A percentile compares a stretch with the other conserved stretches of the same genome.
Conservation (phyloP, 2,113 vertebrate genomes). For the Antechinus flavipes region DNA sequence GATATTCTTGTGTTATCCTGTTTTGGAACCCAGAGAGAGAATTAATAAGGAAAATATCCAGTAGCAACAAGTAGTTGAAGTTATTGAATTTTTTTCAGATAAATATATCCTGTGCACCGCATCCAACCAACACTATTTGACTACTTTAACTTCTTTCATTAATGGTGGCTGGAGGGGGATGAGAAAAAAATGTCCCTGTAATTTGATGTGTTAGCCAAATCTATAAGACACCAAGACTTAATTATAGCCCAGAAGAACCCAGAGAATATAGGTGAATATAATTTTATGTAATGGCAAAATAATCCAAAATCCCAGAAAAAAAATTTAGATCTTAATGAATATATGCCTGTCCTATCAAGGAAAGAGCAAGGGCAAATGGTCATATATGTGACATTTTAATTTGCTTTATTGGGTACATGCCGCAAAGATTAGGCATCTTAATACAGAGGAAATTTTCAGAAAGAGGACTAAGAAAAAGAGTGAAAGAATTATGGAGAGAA, state of each 20-base stretch:
- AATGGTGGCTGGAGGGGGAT: not conserved
- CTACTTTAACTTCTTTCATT: not conserved
- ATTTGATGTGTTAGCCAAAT: conserved; percentile 17
- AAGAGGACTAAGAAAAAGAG: conserved; percentile 10
- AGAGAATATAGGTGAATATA: not conserved
- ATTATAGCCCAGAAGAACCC: not conserved
- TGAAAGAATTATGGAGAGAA: not conserved
- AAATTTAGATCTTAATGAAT: conserved; percentile 14
- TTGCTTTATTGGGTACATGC: not conserved
- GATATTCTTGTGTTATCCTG: not conserved
- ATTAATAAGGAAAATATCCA: not conserved
- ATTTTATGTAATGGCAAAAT: conserved; percentile 13
- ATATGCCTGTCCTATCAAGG: conserved; percentile 13
- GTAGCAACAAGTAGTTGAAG: not conserved
- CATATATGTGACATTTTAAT: conserved; percentile 28
- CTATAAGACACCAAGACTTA: not conserved
- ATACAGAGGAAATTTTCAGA: conserved; percentile 25
- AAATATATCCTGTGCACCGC: not conserved
- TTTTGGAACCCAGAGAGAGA: not conserved
- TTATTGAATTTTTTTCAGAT: not conserved
- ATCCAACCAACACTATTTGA: not conserved
- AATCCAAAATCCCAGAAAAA: conserved; percentile 16
- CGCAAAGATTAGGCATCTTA: not conserved
- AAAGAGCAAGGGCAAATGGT: conserved; percentile 66
- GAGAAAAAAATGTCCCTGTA: not conserved